Conservation (phyloP, 2,888 invertebrate genomes). For the Drosophila kokeensis region DNA sequence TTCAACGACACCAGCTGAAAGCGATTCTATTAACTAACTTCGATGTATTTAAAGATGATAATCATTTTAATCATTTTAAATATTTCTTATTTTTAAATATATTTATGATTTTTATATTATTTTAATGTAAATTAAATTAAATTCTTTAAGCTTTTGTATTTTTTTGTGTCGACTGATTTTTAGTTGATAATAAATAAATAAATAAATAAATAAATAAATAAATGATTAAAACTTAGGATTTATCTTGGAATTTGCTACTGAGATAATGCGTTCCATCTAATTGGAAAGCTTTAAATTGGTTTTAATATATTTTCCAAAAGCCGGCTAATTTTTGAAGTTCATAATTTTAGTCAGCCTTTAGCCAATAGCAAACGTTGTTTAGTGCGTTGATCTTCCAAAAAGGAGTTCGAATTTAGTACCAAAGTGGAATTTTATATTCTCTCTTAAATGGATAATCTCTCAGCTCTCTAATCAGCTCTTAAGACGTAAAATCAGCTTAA, state of each 20-base stretch:
- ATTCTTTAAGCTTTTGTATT: too few species aligned
- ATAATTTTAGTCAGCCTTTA: too few species aligned
- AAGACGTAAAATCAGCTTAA: background rate
- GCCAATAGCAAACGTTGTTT: background rate
- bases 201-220: too few species aligned
- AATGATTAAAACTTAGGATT: background rate
- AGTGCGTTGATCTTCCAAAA: too few species aligned
- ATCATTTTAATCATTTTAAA: too few species aligned
- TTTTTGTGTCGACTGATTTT: too few species aligned
- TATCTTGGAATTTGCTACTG: background rate
- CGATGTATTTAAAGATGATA: rapidly evolving
- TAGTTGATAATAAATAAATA: too few species aligned
- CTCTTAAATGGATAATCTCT: background rate
- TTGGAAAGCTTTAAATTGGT: background rate
- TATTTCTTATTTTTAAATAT: too few species aligned
- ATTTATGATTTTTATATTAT: too few species aligned
- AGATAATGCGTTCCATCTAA: background rate
- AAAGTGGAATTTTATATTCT: background rate
- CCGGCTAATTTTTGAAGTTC: too few species aligned
- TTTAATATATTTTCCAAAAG: too few species aligned
- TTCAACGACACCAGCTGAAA: slow-evolving; percentile 41
- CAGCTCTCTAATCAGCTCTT: background rate
- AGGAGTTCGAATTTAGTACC: background rate
- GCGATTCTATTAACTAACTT: background rate
- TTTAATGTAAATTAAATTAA: too few species aligned